Conservation (phyloP, 2,797 vertebrate species). For the Sciurus carolinensis region DNA sequence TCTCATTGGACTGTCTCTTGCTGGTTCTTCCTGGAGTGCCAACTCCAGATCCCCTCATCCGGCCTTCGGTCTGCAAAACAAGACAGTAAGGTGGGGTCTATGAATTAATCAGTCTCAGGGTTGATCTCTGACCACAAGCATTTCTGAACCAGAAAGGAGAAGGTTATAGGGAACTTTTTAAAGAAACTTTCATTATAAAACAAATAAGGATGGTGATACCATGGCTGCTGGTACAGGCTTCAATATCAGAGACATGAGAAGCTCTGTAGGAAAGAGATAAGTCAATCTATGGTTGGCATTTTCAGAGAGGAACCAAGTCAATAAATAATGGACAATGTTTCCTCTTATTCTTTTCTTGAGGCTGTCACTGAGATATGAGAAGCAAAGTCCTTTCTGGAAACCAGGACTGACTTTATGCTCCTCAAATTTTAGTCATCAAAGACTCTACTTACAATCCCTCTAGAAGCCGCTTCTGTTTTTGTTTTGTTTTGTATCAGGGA, state of each 20-base stretch:
- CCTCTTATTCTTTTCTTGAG: background rate
- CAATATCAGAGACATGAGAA: background rate
- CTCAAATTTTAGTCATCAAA: background rate
- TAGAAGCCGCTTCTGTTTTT: background rate
- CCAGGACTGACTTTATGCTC: background rate
- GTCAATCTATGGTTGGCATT: background rate
- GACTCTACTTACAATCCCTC: background rate
- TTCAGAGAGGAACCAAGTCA: background rate
- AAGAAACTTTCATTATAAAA: slow-evolving; percentile 28
- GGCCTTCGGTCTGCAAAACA: slow-evolving; percentile 90
- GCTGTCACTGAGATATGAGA: slow-evolving; percentile 3
- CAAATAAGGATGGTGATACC: background rate
- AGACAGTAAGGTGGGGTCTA: slow-evolving; percentile 60
- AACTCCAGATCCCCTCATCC: slow-evolving; percentile 90
- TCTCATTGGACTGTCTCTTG: slow-evolving; percentile 92
- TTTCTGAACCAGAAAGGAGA: background rate
- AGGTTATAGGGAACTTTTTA: background rate
- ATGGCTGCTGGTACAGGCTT: background rate
- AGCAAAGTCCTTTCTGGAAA: slow-evolving; percentile 11
- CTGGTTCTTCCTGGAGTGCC: slow-evolving; percentile 91
- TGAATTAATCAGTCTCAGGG: background rate
- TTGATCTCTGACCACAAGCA: background rate
- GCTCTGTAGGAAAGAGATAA: slow-evolving; percentile 9
- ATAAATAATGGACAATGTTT: background rate
- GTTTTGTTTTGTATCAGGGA: background rate